These are phyloP conservation scores for Imbricaverruca yamaguchii DNA, from an alignment of 2,888 invertebrate species.

Conservation along the genomic window DNA sequence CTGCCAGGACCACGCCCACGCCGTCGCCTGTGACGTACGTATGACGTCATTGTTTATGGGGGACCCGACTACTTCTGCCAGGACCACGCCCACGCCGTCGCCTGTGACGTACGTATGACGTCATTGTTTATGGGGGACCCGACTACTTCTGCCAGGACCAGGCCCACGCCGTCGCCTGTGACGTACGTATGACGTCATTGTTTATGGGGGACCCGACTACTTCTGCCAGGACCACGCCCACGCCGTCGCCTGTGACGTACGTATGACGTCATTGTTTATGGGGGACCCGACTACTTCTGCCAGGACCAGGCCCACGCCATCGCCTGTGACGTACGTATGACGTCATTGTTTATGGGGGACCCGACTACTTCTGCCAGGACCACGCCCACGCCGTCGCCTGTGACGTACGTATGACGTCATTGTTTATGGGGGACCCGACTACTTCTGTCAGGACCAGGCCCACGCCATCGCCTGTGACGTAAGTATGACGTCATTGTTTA, in stretches of 20 bases:
- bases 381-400: background rate
- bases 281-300: background rate
- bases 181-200: background rate
- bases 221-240: background rate
- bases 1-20: conserved; percentile 1
- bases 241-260: background rate
- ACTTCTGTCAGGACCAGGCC: conserved; percentile 2
- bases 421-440: background rate
- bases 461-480: background rate
- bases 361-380: conserved; percentile 3
- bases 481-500: background rate
- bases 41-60: background rate
- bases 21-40: background rate
- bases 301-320: background rate
- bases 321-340: background rate
- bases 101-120: background rate
- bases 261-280: background rate
- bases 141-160: conserved; percentile 1
- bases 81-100: background rate
- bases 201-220: background rate
- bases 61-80: background rate
- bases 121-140: background rate
- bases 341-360: background rate
- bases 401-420: background rate
- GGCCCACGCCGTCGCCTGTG: background rate